phyloP scores from a whole-genome alignment of 2,797 vertebrate species.

The Tauraco hartlaubi region DNA sequence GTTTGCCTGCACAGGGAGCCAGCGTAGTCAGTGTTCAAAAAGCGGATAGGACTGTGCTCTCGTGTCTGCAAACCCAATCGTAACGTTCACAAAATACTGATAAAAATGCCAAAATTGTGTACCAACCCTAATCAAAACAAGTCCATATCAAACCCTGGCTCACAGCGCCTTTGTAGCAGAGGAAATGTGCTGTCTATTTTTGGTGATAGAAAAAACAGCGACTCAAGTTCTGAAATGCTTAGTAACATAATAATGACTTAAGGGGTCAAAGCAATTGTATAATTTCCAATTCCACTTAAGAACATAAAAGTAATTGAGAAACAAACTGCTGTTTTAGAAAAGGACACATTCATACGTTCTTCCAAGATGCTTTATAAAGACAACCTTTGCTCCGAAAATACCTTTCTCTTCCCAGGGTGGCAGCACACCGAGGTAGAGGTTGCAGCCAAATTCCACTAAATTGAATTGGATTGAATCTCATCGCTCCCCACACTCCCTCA shows the following conservation, averaged over 20 bases:
- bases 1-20: constrained; percentile 10
- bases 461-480: background rate
- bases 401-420: background rate
- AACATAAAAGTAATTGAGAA: background rate
- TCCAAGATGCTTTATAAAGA: background rate
- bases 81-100: constrained; percentile 46
- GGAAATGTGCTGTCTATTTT: background rate
- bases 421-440: background rate
- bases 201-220: background rate
- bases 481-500: background rate
- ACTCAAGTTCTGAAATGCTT: constrained; percentile 7
- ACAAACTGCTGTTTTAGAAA: background rate
- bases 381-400: constrained; percentile 18
- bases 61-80: background rate
- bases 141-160: background rate
- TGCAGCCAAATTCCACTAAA: constrained; percentile 13
- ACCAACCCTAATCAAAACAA: background rate
- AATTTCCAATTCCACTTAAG: background rate
- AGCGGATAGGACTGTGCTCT: constrained; percentile 7
- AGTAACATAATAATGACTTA: constrained; percentile 18
- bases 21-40: constrained; percentile 36
- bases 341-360: background rate
- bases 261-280: background rate
- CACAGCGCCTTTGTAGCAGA: background rate
- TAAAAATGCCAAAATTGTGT: constrained; percentile 52